A percentile compares a stretch with the other conserved stretches of the same genome.
phyloP scores from a whole-genome alignment of 2,888 invertebrate genomes.

The Lutraria lutraria region DNA sequence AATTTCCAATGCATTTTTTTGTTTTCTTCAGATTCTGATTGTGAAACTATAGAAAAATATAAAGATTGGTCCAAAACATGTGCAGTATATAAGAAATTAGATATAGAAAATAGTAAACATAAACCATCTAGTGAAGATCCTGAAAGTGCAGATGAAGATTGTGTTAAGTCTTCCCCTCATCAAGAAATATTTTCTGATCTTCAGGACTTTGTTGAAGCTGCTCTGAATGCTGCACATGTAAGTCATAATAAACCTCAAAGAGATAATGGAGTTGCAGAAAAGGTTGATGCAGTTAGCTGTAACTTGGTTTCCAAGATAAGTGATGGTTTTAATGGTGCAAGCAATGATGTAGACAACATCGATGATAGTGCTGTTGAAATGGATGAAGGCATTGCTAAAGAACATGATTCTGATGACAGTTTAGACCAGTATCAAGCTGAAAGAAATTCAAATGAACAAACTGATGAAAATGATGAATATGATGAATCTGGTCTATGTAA shows the following conservation, averaged over 20 bases:
- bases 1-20: too few species aligned
- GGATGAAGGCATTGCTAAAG: neutral
- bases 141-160: neutral
- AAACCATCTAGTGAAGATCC: neutral
- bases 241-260: neutral
- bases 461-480: neutral
- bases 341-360: neutral
- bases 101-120: neutral
- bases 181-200: slow-evolving; percentile 43
- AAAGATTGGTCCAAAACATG: neutral
- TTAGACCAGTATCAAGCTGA: neutral
- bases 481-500: neutral
- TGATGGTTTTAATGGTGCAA: neutral
- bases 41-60: neutral
- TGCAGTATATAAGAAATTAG: neutral
- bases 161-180: neutral
- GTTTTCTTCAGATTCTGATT: slow-evolving; percentile 13
- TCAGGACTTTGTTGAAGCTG: slow-evolving; percentile 37
- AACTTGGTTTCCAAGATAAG: neutral
- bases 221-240: slow-evolving; percentile 24
- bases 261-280: neutral
- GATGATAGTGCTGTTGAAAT: neutral
- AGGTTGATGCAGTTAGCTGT: neutral
- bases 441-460: neutral
- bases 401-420: neutral